Percentiles rank a stretch among this genome's conserved stretches.
These are phyloP conservation scores for Trachemys scripta DNA, from an alignment of 2,113 vertebrate genomes.

Conservation along the genomic window DNA sequence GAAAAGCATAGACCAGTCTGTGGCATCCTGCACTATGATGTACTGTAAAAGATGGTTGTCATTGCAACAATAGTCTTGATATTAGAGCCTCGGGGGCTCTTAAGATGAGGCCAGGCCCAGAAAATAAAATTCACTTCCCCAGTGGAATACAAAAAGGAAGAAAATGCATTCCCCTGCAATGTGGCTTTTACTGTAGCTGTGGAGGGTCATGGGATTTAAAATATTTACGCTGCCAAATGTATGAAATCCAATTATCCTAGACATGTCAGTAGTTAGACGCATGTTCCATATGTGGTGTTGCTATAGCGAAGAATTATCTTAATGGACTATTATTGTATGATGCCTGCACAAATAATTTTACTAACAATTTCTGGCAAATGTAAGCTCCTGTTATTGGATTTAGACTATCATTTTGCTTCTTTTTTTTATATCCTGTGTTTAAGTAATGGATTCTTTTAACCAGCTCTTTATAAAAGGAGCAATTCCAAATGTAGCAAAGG, in stretches of 20 bases:
- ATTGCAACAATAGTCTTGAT: not conserved
- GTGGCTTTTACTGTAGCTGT: conserved; percentile 28
- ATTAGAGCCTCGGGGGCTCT: not conserved
- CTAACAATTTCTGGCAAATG: not conserved
- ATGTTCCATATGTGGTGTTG: not conserved
- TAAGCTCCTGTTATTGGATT: not conserved
- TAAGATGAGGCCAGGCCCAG: not conserved
- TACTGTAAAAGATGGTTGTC: not conserved
- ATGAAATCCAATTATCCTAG: not conserved
- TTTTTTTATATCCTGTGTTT: not conserved
- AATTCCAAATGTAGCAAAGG: not conserved
- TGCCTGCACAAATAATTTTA: conserved; percentile 8
- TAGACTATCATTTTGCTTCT: not conserved
- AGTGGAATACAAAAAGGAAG: not conserved
- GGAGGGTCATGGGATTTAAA: conserved; percentile 43
- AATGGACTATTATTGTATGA: not conserved
- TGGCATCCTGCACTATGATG: not conserved
- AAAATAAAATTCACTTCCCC: not conserved
- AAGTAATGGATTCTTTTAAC: not conserved
- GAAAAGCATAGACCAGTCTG: not conserved
- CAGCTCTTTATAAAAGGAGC: not conserved
- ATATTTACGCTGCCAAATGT: conserved; percentile 40
- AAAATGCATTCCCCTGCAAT: conserved; percentile 18
- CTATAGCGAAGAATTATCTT: not conserved
- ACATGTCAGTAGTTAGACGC: not conserved